These are phyloP conservation scores for Chiroxiphia lanceolata DNA, from an alignment of 2,797 vertebrate genomes.

Conservation along the genomic window DNA sequence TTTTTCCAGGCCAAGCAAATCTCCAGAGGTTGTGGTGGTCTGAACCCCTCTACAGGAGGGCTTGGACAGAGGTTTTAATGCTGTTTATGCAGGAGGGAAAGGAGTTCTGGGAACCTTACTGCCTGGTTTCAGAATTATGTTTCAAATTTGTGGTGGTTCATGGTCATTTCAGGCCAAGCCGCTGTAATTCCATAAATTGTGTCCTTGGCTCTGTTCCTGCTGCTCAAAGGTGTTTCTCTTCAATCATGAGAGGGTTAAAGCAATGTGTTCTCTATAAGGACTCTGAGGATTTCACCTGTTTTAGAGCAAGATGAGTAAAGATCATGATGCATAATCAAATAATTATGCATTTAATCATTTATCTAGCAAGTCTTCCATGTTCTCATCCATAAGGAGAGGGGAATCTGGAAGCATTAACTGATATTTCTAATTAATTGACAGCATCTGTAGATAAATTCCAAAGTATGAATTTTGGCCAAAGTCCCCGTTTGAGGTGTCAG, in stretches of 20 bases:
- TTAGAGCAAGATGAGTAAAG: neutral
- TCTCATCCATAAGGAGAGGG: neutral
- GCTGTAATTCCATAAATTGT: neutral
- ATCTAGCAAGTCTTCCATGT: neutral
- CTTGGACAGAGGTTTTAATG: neutral
- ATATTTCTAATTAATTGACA: neutral
- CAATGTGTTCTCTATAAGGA: neutral
- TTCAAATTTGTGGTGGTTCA: fast-evolving
- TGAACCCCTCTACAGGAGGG: neutral
- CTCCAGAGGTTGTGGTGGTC: neutral
- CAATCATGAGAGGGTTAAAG: neutral
- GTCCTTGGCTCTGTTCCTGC: neutral
- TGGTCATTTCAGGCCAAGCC: neutral
- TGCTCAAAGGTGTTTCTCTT: neutral
- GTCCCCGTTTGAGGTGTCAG: neutral
- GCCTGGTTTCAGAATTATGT: neutral
- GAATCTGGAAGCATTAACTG: neutral
- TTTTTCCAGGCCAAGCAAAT: neutral
- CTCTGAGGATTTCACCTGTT: neutral
- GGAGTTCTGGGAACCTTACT: neutral
- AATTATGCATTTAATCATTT: neutral
- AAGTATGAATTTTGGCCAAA: neutral
- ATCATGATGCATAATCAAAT: neutral
- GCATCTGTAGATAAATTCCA: neutral
- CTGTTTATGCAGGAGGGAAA: neutral